Conservation (phyloP, 2,113 vertebrate species). For the Rhinolophus sinicus region DNA sequence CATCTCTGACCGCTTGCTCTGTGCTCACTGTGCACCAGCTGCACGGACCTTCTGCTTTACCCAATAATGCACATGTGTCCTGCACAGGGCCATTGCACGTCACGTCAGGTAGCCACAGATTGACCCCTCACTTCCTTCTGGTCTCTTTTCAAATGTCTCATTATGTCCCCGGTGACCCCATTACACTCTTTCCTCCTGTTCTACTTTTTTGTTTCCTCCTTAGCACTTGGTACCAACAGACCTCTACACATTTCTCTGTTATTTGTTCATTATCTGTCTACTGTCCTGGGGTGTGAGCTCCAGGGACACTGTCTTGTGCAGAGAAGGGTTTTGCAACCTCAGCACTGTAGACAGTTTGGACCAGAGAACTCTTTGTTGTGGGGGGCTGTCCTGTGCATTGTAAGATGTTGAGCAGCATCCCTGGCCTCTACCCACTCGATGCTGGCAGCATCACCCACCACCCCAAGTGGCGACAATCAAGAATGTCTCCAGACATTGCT, state of each 20-base stretch:
- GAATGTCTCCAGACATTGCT: background rate
- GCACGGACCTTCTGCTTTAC: background rate
- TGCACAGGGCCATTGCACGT: background rate
- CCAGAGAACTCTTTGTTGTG: accelerated
- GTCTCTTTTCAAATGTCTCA: background rate
- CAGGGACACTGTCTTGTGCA: background rate
- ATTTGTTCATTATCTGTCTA: background rate
- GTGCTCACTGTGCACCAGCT: accelerated
- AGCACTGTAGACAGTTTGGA: background rate
- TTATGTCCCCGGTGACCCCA: background rate
- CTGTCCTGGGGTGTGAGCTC: background rate
- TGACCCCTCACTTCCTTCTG: background rate
- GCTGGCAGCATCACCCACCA: no score
- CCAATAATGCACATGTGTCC: accelerated
- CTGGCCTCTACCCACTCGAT: background rate
- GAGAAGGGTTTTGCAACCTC: background rate
- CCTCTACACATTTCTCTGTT: background rate
- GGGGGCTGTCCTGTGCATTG: background rate
- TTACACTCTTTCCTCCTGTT: background rate
- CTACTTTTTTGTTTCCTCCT: background rate
- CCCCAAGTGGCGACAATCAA: background rate
- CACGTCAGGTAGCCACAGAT: background rate
- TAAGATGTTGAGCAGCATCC: background rate
- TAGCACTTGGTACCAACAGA: background rate
- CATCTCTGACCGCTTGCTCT: accelerated